Base-by-base conservation (phyloP, 2,797 vertebrate genomes). In the Zalophus californianus region DNA sequence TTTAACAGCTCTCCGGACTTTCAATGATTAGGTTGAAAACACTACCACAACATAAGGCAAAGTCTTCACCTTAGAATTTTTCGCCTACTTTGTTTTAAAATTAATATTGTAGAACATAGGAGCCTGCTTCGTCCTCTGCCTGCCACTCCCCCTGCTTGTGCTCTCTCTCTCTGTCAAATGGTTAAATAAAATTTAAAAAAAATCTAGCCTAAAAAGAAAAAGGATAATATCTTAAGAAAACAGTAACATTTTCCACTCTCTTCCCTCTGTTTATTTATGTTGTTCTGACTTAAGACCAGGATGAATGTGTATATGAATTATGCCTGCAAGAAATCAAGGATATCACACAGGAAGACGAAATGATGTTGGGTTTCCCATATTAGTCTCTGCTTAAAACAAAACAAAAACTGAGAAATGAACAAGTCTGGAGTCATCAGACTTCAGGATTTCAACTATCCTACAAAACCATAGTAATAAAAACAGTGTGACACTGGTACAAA, bases 211-310 rank as follows among this genome's bases (percentile, higher is more conserved):
- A 56, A 82, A 92, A 86, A 68, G 72, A 10, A 9, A 2, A 12
- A 44, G n/a, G 41, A 62, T 32, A 94, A 77, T 38, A 91, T 32
- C 41, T 82, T 95, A 80, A 93, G 32, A 91, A 96, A 84, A 85
- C 9, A n/a, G 72, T 75, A 68, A 29, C 66, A 50, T 73, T 60
- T 87, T 89, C 73, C 18, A 29, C 4, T 90, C 2, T 78, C 38
- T 92, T 94, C 23, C 52, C 41, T 88, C 20, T 95, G 4, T 44
- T 87, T 52, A 90, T 92, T 95, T 83, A 58, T 62, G 23, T 80
- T 82, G n/a, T 44, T 64, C 72, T 77, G 23, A 88, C 38, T 78
- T 89, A 94, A 96, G 78, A 79, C 56, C n/a, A 41, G 68, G 23
- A 78, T 54, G 66, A 91, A 50, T 2, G 25, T 54, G 11, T 44